phyloP scores from a whole-genome alignment of 53 echinoderm and acorn worm genomes.

The Paracentrotus lividus region DNA sequence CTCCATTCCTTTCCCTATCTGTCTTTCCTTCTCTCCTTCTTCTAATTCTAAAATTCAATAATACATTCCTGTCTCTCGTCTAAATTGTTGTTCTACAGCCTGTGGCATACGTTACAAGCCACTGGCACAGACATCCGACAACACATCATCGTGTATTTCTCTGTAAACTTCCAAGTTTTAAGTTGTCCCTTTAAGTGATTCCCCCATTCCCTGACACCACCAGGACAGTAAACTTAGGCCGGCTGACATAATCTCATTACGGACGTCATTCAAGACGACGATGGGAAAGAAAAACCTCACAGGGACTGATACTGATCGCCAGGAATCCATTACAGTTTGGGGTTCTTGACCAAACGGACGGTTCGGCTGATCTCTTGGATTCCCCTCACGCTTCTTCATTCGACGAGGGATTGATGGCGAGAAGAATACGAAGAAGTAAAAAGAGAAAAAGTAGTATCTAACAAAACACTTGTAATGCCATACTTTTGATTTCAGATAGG shows the following conservation, averaged over 20 bases:
- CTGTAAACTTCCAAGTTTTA: too few species aligned
- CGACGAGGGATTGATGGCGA: neutral
- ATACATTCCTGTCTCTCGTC: too few species aligned
- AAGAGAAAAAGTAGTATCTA: neutral
- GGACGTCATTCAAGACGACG: slow-evolving; percentile 43
- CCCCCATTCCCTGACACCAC: neutral
- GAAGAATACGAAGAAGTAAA: neutral
- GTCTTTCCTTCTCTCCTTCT: too few species aligned
- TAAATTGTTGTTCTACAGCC: too few species aligned
- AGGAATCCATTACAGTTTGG: slow-evolving; percentile 53
- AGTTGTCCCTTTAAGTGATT: neutral
- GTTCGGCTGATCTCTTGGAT: neutral
- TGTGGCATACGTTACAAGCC: too few species aligned
- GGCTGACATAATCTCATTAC: slow-evolving; percentile 53
- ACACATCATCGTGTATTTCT: too few species aligned
- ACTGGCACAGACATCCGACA: too few species aligned
- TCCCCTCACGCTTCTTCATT: neutral
- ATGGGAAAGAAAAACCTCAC: slow-evolving; percentile 43
- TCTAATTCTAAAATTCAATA: too few species aligned
- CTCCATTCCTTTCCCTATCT: too few species aligned
- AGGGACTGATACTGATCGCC: slow-evolving; percentile 52
- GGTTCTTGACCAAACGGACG: slow-evolving; percentile 60
- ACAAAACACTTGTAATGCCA: neutral
- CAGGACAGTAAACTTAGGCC: slow-evolving; percentile 41
- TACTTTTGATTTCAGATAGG: neutral